Conservation (phyloP, 1,140 invertebrate genomes). For the Anadara kagoshimensis region DNA sequence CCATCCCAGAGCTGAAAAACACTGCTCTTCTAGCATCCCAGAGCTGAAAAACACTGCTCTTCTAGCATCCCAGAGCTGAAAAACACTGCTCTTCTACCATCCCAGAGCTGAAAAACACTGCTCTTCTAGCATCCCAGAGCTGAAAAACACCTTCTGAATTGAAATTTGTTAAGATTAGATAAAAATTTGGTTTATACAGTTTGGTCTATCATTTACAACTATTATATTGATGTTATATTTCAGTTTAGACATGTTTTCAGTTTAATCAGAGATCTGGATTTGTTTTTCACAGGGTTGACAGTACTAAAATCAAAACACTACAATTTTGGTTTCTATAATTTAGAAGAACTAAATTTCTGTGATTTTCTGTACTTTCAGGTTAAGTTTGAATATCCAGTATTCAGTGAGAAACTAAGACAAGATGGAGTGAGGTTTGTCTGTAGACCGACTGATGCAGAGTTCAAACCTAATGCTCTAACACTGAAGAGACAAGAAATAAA, state of each 20-base stretch:
- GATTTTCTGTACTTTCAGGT: conserved; percentile 43
- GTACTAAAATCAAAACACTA: not conserved
- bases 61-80: too few relatives aligned
- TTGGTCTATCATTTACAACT: too few relatives aligned
- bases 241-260: not conserved
- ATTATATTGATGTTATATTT: too few relatives aligned
- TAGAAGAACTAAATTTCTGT: not conserved
- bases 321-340: not conserved
- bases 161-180: too few relatives aligned
- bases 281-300: not conserved
- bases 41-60: too few relatives aligned
- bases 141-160: too few relatives aligned
- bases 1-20: too few relatives aligned
- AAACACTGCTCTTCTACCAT: too few relatives aligned
- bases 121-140: too few relatives aligned
- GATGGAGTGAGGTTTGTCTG: conserved; percentile 44
- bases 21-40: too few relatives aligned
- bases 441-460: conserved; percentile 40
- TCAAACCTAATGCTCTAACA: conserved; percentile 55
- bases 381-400: conserved; percentile 50
- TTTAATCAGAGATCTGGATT: not conserved
- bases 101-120: too few relatives aligned
- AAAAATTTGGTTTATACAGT: too few relatives aligned
- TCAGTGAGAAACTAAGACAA: conserved; percentile 38
- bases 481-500: conserved; percentile 44